phyloP scores from a whole-genome alignment of 2,888 invertebrate species.

The Stenodema calcarata region DNA sequence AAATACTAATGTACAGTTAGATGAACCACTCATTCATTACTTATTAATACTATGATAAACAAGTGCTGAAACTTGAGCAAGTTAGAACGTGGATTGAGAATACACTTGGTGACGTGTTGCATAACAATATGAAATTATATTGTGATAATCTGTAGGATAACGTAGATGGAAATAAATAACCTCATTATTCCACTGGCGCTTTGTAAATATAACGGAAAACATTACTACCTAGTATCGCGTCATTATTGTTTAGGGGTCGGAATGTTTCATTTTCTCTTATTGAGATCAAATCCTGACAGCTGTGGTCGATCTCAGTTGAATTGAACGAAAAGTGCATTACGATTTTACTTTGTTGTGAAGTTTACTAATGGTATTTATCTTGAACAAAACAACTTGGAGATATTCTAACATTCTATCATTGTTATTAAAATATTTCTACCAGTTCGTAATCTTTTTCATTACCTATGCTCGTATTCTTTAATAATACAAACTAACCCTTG shows the following conservation, averaged over 20 bases:
- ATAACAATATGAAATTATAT: neutral
- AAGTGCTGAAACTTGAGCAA: neutral
- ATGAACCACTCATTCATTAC: neutral
- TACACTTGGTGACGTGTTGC: neutral
- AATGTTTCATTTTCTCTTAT: neutral
- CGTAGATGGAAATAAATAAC: neutral
- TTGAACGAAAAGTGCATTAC: neutral
- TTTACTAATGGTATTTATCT: neutral
- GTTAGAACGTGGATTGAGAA: neutral
- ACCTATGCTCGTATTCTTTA: neutral
- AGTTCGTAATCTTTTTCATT: neutral
- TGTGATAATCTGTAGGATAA: neutral
- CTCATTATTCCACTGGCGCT: neutral
- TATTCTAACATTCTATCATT: slow-evolving; percentile 8
- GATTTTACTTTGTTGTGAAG: neutral
- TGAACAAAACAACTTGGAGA: neutral
- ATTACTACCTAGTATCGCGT: neutral
- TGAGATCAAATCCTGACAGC: neutral
- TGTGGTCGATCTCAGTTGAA: neutral
- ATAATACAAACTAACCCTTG: no score
- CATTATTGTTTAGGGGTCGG: neutral
- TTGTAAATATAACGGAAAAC: neutral
- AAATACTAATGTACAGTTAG: neutral
- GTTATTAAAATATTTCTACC: slow-evolving; percentile 33
- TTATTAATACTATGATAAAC: neutral